phyloP scores from a whole-genome alignment of 2,888 invertebrate genomes.

The Zaprionus lineosus region DNA sequence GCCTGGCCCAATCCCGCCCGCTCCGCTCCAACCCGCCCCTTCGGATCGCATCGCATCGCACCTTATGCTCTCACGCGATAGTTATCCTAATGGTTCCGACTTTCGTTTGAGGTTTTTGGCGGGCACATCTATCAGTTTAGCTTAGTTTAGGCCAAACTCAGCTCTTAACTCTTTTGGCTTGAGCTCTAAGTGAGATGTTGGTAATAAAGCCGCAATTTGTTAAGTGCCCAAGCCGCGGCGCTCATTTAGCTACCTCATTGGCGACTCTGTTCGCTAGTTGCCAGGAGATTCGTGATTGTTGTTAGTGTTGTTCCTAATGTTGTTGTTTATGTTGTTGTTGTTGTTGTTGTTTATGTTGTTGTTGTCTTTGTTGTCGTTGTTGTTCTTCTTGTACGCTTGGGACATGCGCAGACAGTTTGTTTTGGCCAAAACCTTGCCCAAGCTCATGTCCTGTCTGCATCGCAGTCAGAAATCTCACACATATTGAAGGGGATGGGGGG shows the following conservation, averaged over 20 bases:
- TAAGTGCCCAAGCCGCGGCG: constrained; percentile 60
- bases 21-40: too few species aligned
- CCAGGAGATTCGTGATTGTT: constrained; percentile 60
- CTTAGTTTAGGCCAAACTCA: constrained; percentile 1
- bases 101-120: constrained; percentile 67
- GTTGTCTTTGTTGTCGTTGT: constrained; percentile 11
- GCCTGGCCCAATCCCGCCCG: too few species aligned
- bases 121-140: constrained; percentile 73
- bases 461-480: constrained; percentile 47
- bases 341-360: constrained; percentile 1
- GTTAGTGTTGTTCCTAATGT: constrained; percentile 19
- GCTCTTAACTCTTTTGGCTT: constrained; percentile 30
- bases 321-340: neutral
- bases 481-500: constrained; percentile 11
- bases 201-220: constrained; percentile 78
- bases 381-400: constrained; percentile 20
- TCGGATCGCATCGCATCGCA: too few species aligned
- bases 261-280: constrained; percentile 72
- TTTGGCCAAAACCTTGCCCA: constrained; percentile 3
- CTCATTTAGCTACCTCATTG: constrained; percentile 79
- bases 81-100: constrained; percentile 78
- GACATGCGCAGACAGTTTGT: constrained; percentile 37
- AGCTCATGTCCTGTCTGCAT: constrained; percentile 65
- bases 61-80: constrained; percentile 78
- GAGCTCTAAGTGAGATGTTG: constrained; percentile 75